phyloP scores from a whole-genome alignment of 2,888 invertebrate genomes.

The Hypomecis atomaria region DNA sequence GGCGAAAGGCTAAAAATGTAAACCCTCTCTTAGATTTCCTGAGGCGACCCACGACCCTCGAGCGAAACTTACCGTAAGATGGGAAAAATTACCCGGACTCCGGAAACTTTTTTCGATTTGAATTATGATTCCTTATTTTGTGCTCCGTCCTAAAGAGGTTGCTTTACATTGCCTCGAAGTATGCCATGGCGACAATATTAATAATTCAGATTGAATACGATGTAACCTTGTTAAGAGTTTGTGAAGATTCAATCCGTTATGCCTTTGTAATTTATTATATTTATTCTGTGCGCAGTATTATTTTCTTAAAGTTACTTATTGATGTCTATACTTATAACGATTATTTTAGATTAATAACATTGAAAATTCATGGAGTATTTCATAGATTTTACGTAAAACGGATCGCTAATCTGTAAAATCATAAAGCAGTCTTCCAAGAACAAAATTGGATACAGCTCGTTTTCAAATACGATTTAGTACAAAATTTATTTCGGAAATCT shows the following conservation, averaged over 20 bases:
- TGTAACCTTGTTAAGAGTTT: slow-evolving; percentile 34
- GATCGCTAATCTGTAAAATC: too few relatives aligned
- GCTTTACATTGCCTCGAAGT: slow-evolving; percentile 71
- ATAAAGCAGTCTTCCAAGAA: too few relatives aligned
- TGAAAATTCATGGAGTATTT: too few relatives aligned
- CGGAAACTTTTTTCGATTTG: slow-evolving; percentile 83
- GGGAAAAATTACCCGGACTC: slow-evolving; percentile 81
- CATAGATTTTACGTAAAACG: too few relatives aligned
- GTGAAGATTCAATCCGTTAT: slow-evolving; percentile 6
- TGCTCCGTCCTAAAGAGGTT: slow-evolving; percentile 75
- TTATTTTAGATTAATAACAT: too few relatives aligned
- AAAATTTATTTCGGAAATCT: too few relatives aligned
- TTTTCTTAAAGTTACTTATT: too few relatives aligned
- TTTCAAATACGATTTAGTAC: too few relatives aligned
- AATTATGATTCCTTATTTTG: slow-evolving; percentile 85
- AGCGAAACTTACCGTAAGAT: slow-evolving; percentile 80
- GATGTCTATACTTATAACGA: too few relatives aligned
- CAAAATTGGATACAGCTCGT: too few relatives aligned
- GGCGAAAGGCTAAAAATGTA: slow-evolving; percentile 83
- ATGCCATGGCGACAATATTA: slow-evolving; percentile 73
- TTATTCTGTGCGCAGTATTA: neutral
- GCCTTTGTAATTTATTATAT: slow-evolving; percentile 5
- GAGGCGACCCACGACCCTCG: slow-evolving; percentile 75
- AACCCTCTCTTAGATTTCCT: slow-evolving; percentile 81
- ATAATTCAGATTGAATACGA: slow-evolving; percentile 57